phyloP scores from a whole-genome alignment of 1,140 invertebrate species.

The Apocrypta bakeri region DNA sequence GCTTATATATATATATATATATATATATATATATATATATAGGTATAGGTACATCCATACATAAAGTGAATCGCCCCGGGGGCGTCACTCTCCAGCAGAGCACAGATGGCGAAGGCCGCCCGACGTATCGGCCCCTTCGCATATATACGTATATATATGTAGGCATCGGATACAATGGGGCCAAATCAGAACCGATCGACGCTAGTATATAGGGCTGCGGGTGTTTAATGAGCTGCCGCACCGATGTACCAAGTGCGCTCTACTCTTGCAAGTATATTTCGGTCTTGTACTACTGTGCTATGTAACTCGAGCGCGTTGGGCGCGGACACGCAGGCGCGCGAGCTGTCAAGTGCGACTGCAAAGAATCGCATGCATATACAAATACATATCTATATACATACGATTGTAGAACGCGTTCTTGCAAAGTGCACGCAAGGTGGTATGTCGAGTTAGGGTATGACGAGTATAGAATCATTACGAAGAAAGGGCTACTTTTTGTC shows the following conservation, averaged over 20 bases:
- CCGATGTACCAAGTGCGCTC: background rate
- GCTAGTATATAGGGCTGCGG: conserved; percentile 63
- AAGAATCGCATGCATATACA: conserved; percentile 19
- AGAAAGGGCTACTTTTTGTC: no score
- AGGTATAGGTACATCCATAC: no score
- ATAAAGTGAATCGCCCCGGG: background rate
- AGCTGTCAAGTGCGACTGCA: background rate
- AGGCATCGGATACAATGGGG: conserved; percentile 41
- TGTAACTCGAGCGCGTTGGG: background rate
- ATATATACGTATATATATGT: background rate
- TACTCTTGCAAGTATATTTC: no score
- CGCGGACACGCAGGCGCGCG: no score
- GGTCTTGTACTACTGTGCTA: background rate
- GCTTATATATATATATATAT: no score
- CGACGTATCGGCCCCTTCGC: background rate
- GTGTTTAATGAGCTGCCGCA: conserved; percentile 74
- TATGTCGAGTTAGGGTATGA: background rate
- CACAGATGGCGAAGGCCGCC: conserved; percentile 58
- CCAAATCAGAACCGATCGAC: conserved; percentile 64
- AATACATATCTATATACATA: background rate
- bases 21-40: no score
- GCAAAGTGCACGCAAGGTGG: background rate
- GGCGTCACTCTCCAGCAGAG: conserved; percentile 8
- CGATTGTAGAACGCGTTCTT: conserved; percentile 56
- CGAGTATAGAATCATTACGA: no score